Evolutionary conservation across 2,797 vertebrate species (phyloP), one percentile per base, ranked within the genome.

Genomic region (Glyptemys insculpta): DNA sequence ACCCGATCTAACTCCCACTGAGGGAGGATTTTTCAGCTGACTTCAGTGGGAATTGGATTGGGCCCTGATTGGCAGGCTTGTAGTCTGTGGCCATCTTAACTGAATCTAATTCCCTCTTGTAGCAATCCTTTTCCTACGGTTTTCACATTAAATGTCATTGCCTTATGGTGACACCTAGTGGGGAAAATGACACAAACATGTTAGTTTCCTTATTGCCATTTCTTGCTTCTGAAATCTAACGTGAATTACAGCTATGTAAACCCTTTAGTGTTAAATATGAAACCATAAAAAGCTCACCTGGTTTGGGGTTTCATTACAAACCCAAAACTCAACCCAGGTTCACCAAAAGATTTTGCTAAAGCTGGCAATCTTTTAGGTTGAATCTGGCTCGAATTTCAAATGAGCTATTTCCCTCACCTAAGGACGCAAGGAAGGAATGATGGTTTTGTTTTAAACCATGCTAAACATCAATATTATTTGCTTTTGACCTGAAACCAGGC

Each of bases 101-200:
- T 47, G 37, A 94, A 94, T 78, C 84, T 19, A 76, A 83, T 62
- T 83, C 93, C 84, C 78, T 5, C 3, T 37, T 5, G 11, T 52
- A 34, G 62, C 9, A 11, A 31, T 49, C 10, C 6, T 86, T 53
- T 78, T 47, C 5, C 41, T 37, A 68, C 11, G 56, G 11, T 79
- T 94, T 87, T 37, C 53, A 85, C 57, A 68, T 5, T 41, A 85
- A 47, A 3, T 89, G 78, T 79, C 18, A 10, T 74, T 97, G 97
- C 93, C 96, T 98, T 98, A 91, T 2, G 18, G 94, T 97, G 97
- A 98, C 98, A 98, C 95, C 98, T 78, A 96, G 98, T 98, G 98
- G 98, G 98, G 72, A n/a, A 74, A 95, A 95, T 54, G 57, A 78
- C 68, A 87, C 8, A 84, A 79, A 85, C 88, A 21, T 25, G 94